These are phyloP conservation scores for Papilio elwesi DNA, from an alignment of 2,888 invertebrate species.

Conservation along the genomic window DNA sequence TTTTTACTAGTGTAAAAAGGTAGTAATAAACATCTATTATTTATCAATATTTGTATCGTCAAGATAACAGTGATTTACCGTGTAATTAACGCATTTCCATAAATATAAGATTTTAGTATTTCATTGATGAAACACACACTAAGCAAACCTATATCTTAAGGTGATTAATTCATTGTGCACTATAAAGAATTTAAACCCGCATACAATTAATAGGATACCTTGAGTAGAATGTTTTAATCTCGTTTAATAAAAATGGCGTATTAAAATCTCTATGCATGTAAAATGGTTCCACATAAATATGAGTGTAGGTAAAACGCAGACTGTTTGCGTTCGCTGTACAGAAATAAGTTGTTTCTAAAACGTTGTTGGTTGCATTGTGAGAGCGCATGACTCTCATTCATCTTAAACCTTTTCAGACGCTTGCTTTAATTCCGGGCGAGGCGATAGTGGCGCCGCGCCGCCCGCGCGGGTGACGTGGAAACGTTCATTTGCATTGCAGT, in stretches of 20 bases:
- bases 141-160: background rate
- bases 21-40: no score
- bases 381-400: constrained; percentile 71
- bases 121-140: no score
- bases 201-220: background rate
- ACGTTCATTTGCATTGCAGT: constrained; percentile 77
- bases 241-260: constrained; percentile 10
- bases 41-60: no score
- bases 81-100: no score
- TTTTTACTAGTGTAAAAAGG: no score
- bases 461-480: constrained; percentile 66
- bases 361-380: constrained; percentile 76
- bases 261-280: constrained; percentile 9
- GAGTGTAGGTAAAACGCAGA: constrained; percentile 65
- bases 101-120: no score
- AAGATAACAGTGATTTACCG: no score
- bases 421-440: constrained; percentile 73
- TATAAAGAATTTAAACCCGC: background rate
- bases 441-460: constrained; percentile 61
- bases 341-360: constrained; percentile 77
- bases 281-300: constrained; percentile 39
- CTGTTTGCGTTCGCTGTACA: constrained; percentile 70
- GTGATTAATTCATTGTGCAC: background rate
- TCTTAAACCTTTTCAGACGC: constrained; percentile 79
- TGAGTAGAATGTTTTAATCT: constrained; percentile 2